Percentiles rank a stretch among this genome's conserved stretches.
Conservation (phyloP, 2,113 vertebrate genomes). For the Calcarius ornatus region DNA sequence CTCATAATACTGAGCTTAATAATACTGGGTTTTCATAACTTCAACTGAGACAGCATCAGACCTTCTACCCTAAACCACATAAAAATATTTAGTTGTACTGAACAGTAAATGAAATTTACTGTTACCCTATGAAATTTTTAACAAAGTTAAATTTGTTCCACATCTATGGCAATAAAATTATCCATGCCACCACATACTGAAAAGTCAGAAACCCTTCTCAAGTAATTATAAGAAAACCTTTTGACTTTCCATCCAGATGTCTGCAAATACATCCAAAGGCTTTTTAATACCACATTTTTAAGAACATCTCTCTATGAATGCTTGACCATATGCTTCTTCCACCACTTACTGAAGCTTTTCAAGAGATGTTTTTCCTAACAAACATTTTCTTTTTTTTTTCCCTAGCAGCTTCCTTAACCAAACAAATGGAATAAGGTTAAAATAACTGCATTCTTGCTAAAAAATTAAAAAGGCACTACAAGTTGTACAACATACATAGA, state of each 20-base stretch:
- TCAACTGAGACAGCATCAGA: neutral
- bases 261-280: neutral
- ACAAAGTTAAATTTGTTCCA: neutral
- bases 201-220: neutral
- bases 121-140: neutral
- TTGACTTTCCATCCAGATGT: neutral
- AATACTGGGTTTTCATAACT: neutral
- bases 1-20: neutral
- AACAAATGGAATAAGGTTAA: neutral
- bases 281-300: neutral
- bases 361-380: neutral
- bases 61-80: neutral
- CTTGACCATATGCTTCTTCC: neutral
- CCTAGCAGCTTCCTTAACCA: neutral
- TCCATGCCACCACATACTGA: neutral
- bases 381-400: neutral
- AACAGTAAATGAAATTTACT: neutral
- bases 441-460: neutral
- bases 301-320: neutral
- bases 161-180: neutral
- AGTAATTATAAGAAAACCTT: neutral
- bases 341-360: neutral
- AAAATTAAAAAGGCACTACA: neutral
- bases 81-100: neutral
- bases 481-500: neutral